Evolutionary conservation across 2,888 invertebrate species (phyloP).

Genomic region (Agapostemon virescens): DNA sequence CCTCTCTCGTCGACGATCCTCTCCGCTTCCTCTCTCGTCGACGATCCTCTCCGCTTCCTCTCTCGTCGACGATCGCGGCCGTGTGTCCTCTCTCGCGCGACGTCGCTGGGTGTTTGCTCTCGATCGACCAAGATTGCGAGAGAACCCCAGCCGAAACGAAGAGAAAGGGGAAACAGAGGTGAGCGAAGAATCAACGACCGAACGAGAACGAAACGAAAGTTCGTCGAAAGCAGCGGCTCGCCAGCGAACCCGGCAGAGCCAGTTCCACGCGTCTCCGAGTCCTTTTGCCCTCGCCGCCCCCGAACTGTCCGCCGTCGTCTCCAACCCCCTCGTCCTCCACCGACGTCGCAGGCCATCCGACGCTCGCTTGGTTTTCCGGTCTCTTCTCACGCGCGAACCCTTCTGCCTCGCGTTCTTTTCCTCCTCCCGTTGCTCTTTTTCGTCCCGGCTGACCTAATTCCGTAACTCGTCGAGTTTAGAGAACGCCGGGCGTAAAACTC

Average conservation of each 20-base stretch:
- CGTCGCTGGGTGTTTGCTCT: constrained; percentile 39
- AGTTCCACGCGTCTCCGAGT: constrained; percentile 45
- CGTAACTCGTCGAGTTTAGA: constrained; percentile 51
- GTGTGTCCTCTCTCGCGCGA: background rate
- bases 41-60: constrained; percentile 15
- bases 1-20: too few relatives aligned
- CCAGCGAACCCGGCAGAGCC: constrained; percentile 32
- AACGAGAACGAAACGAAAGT: constrained; percentile 60
- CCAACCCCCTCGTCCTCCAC: background rate
- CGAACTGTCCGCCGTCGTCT: background rate
- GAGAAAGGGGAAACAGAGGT: constrained; percentile 8
- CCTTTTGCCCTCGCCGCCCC: background rate
- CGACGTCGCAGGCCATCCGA: constrained; percentile 5
- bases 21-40: too few relatives aligned
- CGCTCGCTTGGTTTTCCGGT: constrained; percentile 38
- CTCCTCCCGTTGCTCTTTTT: constrained; percentile 24
- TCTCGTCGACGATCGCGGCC: constrained; percentile 18
- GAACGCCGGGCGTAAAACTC: constrained; percentile 58
- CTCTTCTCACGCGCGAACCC: constrained; percentile 61
- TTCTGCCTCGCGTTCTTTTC: constrained; percentile 21
- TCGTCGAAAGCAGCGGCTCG: constrained; percentile 59
- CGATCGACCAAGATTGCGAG: constrained; percentile 51
- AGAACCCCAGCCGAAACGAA: constrained; percentile 4
- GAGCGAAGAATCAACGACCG: constrained; percentile 40
- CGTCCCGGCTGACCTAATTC: constrained; percentile 64